Conservation (phyloP, 2,113 vertebrate genomes). For the Neotoma lepida region DNA sequence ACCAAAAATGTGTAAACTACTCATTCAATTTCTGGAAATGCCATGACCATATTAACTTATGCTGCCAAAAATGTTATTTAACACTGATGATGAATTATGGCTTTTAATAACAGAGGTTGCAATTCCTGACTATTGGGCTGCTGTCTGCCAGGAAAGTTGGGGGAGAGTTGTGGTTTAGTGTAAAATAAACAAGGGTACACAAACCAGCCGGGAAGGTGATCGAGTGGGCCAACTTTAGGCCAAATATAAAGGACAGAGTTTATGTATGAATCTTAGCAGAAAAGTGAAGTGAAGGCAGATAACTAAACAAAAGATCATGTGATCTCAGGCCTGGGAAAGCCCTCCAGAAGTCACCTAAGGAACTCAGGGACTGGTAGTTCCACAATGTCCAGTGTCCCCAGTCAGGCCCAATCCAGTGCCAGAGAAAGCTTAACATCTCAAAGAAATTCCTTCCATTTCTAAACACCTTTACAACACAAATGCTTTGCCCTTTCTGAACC, state of each 20-base stretch:
- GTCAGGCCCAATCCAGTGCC: not conserved
- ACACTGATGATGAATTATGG: constrained; percentile 50
- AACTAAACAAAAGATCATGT: not conserved
- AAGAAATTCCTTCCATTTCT: not conserved
- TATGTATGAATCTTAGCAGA: not conserved
- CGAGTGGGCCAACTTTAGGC: not conserved
- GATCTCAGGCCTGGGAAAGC: not conserved
- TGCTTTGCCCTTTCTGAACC: not conserved
- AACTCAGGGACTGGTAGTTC: not conserved
- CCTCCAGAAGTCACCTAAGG: not conserved
- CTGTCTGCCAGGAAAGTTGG: not conserved
- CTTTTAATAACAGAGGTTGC: constrained; percentile 55
- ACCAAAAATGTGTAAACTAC: not conserved
- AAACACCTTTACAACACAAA: not conserved
- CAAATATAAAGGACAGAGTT: not conserved
- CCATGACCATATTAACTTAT: not conserved
- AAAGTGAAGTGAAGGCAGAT: not conserved
- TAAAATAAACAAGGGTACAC: not conserved
- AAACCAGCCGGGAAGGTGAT: rapidly evolving
- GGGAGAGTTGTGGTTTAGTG: not conserved
- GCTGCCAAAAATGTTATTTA: constrained; percentile 41
- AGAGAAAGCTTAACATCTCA: not conserved
- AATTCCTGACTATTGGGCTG: constrained; percentile 12
- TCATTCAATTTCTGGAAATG: constrained; percentile 27
- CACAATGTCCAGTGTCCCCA: not conserved